Evolutionary conservation across 2,113 vertebrate genomes (phyloP).

Genomic region (Syngnathoides biaculeatus): DNA sequence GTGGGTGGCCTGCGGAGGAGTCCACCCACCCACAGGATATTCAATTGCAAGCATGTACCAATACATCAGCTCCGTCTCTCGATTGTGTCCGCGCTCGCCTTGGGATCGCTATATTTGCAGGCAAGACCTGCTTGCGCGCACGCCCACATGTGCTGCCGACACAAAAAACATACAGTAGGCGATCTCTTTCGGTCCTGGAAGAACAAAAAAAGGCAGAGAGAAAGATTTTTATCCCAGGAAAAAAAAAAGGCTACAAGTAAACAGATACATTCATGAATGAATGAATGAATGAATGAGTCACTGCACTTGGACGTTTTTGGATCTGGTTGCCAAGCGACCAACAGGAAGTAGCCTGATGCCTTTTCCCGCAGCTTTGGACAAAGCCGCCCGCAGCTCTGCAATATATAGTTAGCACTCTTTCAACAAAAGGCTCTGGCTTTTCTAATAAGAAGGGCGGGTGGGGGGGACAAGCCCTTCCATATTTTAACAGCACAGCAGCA

Average conservation of each 20-base stretch:
- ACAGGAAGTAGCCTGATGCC: background rate
- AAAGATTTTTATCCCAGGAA: constrained; percentile 5
- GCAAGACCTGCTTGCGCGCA: constrained; percentile 22
- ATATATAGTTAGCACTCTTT: too few species aligned
- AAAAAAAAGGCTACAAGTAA: constrained; percentile 6
- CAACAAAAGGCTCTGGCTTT: too few species aligned
- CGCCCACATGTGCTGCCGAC: constrained; percentile 35
- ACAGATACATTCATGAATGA: constrained; percentile 56
- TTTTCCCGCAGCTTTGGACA: background rate
- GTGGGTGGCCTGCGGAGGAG: constrained; percentile 57
- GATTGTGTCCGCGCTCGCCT: constrained; percentile 37
- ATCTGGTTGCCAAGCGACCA: background rate
- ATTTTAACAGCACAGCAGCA: too few species aligned
- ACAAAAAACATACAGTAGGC: constrained; percentile 23
- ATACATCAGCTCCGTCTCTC: constrained; percentile 39
- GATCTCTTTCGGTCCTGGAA: constrained; percentile 12
- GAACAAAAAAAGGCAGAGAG: constrained; percentile 15
- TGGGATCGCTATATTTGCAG: constrained; percentile 46
- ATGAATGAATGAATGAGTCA: constrained; percentile 48
- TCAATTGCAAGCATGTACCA: constrained; percentile 50
- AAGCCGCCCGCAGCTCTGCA: too few species aligned
- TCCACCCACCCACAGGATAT: constrained; percentile 62
- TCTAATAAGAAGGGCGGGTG: too few species aligned
- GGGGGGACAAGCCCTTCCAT: too few species aligned
- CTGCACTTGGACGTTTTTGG: background rate